phyloP scores from a whole-genome alignment of 2,888 invertebrate genomes.

The Tenthredo livida region DNA sequence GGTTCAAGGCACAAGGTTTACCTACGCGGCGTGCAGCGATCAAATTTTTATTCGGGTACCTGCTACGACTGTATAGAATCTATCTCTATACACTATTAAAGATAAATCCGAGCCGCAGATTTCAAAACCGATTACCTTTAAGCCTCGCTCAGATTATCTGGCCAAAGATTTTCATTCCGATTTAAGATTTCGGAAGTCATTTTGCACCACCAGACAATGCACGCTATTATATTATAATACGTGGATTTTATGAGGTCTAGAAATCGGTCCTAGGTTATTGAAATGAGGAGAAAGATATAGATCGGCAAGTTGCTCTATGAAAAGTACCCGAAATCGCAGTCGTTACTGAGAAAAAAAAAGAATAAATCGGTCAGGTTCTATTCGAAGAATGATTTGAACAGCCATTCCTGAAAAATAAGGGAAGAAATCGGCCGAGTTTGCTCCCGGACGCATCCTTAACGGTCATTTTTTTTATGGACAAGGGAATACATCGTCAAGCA shows the following conservation, averaged over 20 bases:
- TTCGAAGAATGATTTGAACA: neutral
- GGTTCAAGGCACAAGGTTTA: constrained; percentile 18
- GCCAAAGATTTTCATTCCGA: neutral
- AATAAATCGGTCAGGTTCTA: neutral
- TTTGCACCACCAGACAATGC: neutral
- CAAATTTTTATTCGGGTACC: neutral
- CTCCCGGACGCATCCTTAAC: neutral
- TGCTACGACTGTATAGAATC: neutral
- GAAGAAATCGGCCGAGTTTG: neutral
- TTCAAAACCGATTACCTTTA: neutral
- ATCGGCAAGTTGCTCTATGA: neutral
- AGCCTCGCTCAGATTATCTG: neutral
- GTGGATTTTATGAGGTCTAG: neutral
- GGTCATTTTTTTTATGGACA: neutral
- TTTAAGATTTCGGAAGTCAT: neutral
- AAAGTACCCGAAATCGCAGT: neutral
- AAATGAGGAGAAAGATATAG: neutral
- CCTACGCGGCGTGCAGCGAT: constrained; percentile 28
- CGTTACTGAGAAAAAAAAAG: neutral
- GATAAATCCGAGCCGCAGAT: constrained; percentile 11
- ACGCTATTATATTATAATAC: neutral
- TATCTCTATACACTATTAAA: neutral
- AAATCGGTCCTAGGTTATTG: neutral
- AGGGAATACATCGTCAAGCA: neutral
- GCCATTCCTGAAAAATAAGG: neutral